Evolutionary conservation across 2,888 invertebrate genomes (phyloP), one percentile per base, ranked within the genome.

Genomic region (Drosophila paracracens): DNA sequence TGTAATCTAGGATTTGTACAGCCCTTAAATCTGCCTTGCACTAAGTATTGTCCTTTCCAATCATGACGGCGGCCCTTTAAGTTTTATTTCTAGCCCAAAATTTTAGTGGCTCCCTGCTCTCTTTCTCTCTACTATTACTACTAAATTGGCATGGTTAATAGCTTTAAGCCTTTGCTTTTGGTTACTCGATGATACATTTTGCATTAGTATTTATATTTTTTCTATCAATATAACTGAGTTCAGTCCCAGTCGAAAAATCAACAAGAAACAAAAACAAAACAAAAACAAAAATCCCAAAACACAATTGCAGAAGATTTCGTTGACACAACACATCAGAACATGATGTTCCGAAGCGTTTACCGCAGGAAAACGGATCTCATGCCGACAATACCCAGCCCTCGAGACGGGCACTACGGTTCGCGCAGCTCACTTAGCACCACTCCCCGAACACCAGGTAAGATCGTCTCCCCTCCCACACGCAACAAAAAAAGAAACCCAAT

Each of bases 341-440:
- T 95, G 88, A 94, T 95, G 93, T 96, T 96, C 95, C 95, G 95
- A 82, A 96, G 96, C 80, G 96, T 96, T 91, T 97, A 97, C 91
- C 95, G 97, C 89, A 95, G 97, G 91, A 96, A 97, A 94, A 98
- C 98, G 79, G 98, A 98, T 95, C 95, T 98, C 92, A 97, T 97
- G 94, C 98, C 98, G 81, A 98, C 98, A 88, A 95, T 97, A 93
- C 97, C 97, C 87, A 96, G 95, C 85, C 95, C 96, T 76, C 94
- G 96, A 89, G 96, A 96, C 91, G 93, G 94, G 88, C 93, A 94
- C 79, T 94, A 93, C 86, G 93, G 93, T 91, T 94, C 94, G 89
- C 93, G 93, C 92, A 93, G 94, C 88, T 94, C 94, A 84, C 92
- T 93, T 84, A 92, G 92, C 91, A 91, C 92, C 71, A 93, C 93